These are phyloP conservation scores for Micrastur ruficollis DNA, from an alignment of 2,797 vertebrate species.

Conservation along the genomic window DNA sequence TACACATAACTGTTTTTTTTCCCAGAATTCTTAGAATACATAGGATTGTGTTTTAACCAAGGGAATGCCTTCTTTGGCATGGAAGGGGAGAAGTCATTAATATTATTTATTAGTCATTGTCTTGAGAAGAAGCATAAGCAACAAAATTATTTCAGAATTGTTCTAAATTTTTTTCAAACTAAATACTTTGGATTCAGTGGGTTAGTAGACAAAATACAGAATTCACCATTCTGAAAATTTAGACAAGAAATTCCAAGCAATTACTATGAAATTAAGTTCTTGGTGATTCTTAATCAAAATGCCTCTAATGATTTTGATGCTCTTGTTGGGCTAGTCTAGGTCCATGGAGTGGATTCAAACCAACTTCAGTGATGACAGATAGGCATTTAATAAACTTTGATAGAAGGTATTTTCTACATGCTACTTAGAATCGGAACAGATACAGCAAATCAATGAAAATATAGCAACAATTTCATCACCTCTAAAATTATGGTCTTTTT, in stretches of 20 bases:
- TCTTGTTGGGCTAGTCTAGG: background rate
- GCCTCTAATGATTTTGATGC: conserved; percentile 19
- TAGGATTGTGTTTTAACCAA: background rate
- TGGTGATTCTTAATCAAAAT: conserved; percentile 49
- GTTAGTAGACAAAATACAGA: background rate
- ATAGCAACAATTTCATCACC: conserved; percentile 57
- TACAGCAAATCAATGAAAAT: conserved; percentile 66
- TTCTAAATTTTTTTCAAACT: background rate
- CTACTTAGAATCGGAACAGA: conserved; percentile 13
- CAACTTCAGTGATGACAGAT: conserved; percentile 12
- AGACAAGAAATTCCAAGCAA: background rate
- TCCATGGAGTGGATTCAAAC: background rate
- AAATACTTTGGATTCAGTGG: background rate
- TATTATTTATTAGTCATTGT: background rate
- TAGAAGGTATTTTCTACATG: conserved; percentile 58
- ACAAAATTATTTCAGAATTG: background rate
- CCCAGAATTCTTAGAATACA: background rate
- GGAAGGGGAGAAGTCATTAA: background rate
- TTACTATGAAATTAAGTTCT: background rate
- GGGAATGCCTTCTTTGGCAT: background rate
- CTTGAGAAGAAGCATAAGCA: background rate
- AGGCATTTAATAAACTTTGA: conserved; percentile 50
- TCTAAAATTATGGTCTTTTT: conserved; percentile 53
- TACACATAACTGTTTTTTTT: background rate
- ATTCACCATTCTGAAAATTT: conserved; percentile 29